phyloP scores from a whole-genome alignment of 2,888 invertebrate species.

The Eupelmus urozonus region DNA sequence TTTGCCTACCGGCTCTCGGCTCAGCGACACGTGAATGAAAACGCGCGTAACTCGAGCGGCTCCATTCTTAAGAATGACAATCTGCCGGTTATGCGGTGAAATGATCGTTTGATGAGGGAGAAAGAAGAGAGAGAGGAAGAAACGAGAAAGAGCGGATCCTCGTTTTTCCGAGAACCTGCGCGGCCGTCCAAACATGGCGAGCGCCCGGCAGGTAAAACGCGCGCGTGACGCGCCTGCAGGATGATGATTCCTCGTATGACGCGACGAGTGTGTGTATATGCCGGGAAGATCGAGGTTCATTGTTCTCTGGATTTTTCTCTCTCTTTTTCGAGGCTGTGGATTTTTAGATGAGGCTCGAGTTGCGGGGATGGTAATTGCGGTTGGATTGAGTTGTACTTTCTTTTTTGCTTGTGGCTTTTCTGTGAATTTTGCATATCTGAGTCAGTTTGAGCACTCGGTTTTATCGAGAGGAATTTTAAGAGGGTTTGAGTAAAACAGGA shows the following conservation, averaged over 20 bases:
- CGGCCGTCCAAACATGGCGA: constrained; percentile 37
- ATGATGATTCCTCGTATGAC: constrained; percentile 51
- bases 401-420: no score
- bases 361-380: no score
- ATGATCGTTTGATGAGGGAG: not conserved
- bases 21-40: constrained; percentile 9
- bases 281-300: constrained; percentile 1
- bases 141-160: not conserved
- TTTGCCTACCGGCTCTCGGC: not conserved
- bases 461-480: no score
- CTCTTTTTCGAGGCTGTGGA: not conserved
- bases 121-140: not conserved
- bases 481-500: no score
- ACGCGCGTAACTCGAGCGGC: not conserved
- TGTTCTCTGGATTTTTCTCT: constrained; percentile 2
- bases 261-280: no score
- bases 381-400: no score
- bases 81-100: not conserved
- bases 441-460: no score
- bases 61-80: not conserved
- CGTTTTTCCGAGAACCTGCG: constrained; percentile 40
- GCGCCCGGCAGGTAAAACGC: constrained; percentile 41
- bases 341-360: not conserved
- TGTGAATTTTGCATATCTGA: no score
- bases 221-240: constrained; percentile 47